Base-by-base conservation (phyloP, 2,797 vertebrate species). In the Fundulus diaphanus region DNA sequence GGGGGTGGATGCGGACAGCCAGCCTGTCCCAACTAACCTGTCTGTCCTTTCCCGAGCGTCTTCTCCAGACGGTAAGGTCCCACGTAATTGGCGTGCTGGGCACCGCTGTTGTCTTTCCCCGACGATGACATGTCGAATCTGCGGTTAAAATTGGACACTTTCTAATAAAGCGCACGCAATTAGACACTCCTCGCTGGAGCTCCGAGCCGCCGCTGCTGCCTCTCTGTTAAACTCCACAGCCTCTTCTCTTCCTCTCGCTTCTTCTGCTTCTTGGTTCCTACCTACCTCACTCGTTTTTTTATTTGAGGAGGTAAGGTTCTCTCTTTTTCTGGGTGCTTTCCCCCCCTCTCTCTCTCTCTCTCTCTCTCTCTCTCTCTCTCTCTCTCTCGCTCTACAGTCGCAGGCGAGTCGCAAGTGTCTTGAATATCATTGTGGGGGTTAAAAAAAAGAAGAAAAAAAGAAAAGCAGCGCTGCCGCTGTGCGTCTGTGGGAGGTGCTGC, bases 31-130 rank as follows among this genome's bases (percentile, higher is more conserved):
- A 88, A 97, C 98, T 94, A 95, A 99, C 98, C 98, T 98, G 98
- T 99, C 97, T 99, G 98, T 95, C 98, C 98, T 95, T 99, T 99
- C 88, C 98, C 98, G 81, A 99, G 96, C 90, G 98, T 99, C 95
- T 99, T 99, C 96, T 99, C 98, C 96, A 99, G 95, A 86, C 98
- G 97, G 88, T 99, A 99, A 86, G 98, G 98, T 97, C 98, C 98
- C 96, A 99, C 98, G 94, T 99, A 99, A 95, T 97, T 98, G 95
- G 97, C 97, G 92, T 99, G 98, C 89, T 97, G 97, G 94, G 97
- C 96, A 90, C 96, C 97, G 95, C 96, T 97, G 96, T 96, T 96
- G 96, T 99, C 97, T 95, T 99, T 99, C 86, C 96, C 97, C 94
- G 97, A 97, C 92, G 97, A 98, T 96, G 98, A 97, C 97, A 99